Percentiles rank a stretch among this genome's conserved stretches.
Conservation (phyloP, 2,797 vertebrate species). For the Helicolenus hilgendorfi region DNA sequence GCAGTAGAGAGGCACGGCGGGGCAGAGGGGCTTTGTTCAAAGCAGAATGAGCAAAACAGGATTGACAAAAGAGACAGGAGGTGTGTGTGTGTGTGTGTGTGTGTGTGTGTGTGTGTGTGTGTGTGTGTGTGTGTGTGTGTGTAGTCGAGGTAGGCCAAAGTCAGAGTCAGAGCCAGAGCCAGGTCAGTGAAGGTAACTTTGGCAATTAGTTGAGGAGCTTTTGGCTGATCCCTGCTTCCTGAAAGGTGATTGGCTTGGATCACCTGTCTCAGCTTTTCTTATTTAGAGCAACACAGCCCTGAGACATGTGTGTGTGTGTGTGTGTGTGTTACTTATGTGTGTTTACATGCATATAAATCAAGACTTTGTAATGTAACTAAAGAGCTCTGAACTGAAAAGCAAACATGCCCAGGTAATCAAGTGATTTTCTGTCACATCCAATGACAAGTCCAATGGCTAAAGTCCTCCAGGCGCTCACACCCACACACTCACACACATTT, state of each 20-base stretch:
- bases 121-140: slow-evolving; percentile 20
- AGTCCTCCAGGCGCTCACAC: slow-evolving; percentile 10
- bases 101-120: slow-evolving; percentile 18
- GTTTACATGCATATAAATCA: slow-evolving; percentile 3
- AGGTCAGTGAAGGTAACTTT: slow-evolving; percentile 53
- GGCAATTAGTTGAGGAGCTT: slow-evolving; percentile 67
- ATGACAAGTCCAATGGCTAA: slow-evolving; percentile 32
- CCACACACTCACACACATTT: slow-evolving; percentile 9
- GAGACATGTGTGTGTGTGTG: not conserved
- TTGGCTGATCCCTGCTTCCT: slow-evolving; percentile 70
- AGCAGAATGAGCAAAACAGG: slow-evolving; percentile 53
- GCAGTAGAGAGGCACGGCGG: slow-evolving; percentile 15
- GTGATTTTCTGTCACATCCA: slow-evolving; percentile 38
- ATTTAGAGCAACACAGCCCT: slow-evolving; percentile 12
- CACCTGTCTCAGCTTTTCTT: slow-evolving; percentile 48
- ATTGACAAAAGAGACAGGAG: slow-evolving; percentile 52
- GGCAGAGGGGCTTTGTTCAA: slow-evolving; percentile 63
- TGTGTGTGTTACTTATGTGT: not conserved
- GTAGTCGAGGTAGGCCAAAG: not conserved
- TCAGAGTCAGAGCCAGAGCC: not conserved
- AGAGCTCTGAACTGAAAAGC: slow-evolving; percentile 27
- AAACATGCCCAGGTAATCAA: slow-evolving; percentile 35
- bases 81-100: slow-evolving; percentile 31
- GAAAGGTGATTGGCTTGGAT: slow-evolving; percentile 58
- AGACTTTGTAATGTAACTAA: slow-evolving; percentile 10